A percentile compares a stretch with the other conserved stretches of the same genome.
Conservation (phyloP, 2,888 invertebrate genomes). For the Lithodes maja region DNA sequence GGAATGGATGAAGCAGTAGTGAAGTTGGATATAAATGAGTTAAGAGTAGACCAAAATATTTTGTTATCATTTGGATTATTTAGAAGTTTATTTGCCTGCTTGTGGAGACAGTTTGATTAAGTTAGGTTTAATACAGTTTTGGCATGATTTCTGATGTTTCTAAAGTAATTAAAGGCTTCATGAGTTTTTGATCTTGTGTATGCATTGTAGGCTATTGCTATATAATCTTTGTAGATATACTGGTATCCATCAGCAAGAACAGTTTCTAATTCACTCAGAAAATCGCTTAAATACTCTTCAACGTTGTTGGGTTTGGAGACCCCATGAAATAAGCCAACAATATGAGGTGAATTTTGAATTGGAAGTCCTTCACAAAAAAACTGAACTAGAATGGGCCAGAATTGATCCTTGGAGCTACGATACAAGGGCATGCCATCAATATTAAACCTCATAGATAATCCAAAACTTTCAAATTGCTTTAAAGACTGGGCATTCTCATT, state of each 20-base stretch:
- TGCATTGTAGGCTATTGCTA: too few relatives aligned
- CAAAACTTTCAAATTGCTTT: not conserved
- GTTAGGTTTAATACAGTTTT: too few relatives aligned
- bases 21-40: too few relatives aligned
- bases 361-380: slow-evolving; percentile 3
- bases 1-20: too few relatives aligned
- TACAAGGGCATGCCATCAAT: slow-evolving; percentile 17
- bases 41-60: too few relatives aligned
- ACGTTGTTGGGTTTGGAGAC: not conserved
- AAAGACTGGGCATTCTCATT: not conserved
- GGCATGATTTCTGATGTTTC: too few relatives aligned
- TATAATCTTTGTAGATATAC: not conserved
- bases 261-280: not conserved
- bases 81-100: too few relatives aligned
- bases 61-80: too few relatives aligned
- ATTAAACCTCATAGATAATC: not conserved
- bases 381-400: not conserved
- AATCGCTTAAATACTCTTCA: slow-evolving; percentile 11
- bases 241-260: not conserved
- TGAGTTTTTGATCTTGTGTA: too few relatives aligned
- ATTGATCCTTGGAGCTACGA: slow-evolving; percentile 7
- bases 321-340: not conserved
- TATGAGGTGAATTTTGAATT: not conserved
- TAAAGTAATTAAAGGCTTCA: too few relatives aligned
- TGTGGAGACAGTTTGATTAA: too few relatives aligned